phyloP scores from a whole-genome alignment of 2,797 vertebrate genomes.

The Acanthurus leucopareius region DNA sequence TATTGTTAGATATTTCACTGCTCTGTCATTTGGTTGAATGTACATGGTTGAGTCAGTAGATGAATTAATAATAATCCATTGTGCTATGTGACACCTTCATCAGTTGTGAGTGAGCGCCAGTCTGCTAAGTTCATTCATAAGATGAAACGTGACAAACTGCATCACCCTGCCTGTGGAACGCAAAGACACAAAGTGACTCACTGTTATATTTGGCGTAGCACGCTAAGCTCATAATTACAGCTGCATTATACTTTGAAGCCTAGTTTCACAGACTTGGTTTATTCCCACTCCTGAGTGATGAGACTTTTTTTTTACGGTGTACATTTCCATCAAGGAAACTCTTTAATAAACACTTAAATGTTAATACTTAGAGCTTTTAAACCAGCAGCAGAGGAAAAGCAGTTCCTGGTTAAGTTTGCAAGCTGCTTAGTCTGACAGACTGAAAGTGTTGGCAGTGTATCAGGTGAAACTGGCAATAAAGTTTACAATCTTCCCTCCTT shows the following conservation, averaged over 20 bases:
- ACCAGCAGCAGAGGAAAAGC: not conserved
- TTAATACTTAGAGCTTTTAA: not conserved
- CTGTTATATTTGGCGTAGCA: constrained; percentile 58
- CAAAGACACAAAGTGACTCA: constrained; percentile 68
- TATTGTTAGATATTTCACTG: not conserved
- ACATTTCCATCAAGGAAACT: constrained; percentile 34
- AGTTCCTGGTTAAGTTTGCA: constrained; percentile 21
- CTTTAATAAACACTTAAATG: not conserved
- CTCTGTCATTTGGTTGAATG: not conserved
- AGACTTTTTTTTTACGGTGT: not conserved
- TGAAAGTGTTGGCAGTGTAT: constrained; percentile 24
- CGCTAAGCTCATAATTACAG: constrained; percentile 70
- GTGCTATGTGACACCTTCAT: constrained; percentile 38
- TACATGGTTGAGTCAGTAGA: constrained; percentile 35
- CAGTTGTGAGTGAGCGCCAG: constrained; percentile 63
- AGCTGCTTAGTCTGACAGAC: constrained; percentile 14
- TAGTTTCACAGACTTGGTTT: constrained; percentile 46
- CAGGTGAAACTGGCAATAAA: constrained; percentile 30
- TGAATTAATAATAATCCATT: constrained; percentile 35
- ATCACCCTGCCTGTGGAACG: constrained; percentile 52
- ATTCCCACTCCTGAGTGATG: constrained; percentile 22
- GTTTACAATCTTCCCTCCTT: constrained; percentile 27
- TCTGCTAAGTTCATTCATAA: constrained; percentile 77
- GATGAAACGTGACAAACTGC: constrained; percentile 81
- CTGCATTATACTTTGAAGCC: constrained; percentile 30